Conservation (phyloP, 2,113 vertebrate genomes). For the Peromyscus californicus region DNA sequence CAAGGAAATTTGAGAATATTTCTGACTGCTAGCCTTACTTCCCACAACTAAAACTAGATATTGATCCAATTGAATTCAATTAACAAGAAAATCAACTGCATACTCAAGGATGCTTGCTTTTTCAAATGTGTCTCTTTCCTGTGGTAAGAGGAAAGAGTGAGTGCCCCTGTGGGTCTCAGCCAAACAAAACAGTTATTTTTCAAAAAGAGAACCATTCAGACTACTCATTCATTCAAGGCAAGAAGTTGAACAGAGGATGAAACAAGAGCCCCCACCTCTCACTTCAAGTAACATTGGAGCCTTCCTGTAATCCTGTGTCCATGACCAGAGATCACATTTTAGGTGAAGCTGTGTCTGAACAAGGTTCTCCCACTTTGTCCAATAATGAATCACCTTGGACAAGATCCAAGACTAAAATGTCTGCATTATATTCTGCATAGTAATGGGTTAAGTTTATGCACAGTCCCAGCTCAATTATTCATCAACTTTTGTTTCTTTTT, state of each 20-base stretch:
- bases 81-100: neutral
- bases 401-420: conserved; percentile 60
- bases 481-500: conserved; percentile 51
- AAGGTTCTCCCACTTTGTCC: conserved; percentile 42
- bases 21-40: conserved; percentile 62
- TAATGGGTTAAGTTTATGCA: conserved; percentile 42
- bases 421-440: conserved; percentile 24
- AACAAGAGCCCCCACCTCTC: neutral
- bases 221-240: neutral
- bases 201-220: conserved; percentile 31
- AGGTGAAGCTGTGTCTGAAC: conserved; percentile 54
- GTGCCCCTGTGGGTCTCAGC: neutral
- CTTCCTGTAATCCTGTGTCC: neutral
- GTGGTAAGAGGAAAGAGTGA: too few relatives aligned
- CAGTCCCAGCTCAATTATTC: neutral
- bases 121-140: neutral
- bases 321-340: neutral
- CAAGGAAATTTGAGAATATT: conserved; percentile 68
- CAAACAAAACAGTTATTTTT: conserved; percentile 32
- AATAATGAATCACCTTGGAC: conserved; percentile 57
- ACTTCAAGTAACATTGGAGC: neutral
- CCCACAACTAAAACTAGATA: conserved; percentile 39
- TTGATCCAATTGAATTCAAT: neutral
- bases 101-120: neutral
- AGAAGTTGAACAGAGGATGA: neutral